Base-by-base conservation (phyloP, 2,797 vertebrate species). In the Chaenodraco wilsoni region DNA sequence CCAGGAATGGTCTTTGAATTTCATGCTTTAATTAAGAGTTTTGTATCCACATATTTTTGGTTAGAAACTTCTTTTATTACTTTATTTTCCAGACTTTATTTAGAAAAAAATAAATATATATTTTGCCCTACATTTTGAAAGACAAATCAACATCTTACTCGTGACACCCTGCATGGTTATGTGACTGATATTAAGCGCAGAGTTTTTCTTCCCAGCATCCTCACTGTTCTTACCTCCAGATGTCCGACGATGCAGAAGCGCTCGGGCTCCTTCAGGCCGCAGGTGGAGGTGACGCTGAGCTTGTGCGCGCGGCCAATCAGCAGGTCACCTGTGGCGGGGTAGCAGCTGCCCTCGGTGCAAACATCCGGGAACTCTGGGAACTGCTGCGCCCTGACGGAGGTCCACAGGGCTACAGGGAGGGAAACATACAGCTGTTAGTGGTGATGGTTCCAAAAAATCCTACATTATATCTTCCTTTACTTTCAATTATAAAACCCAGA, bases 261-360 rank as follows among this genome's bases (percentile, higher is more conserved):
- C 74, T 97, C 95, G 0, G 96, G 95, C 9, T 85, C 76, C 11
- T 91, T 45, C 23, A 96, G 85, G 63, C 97, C 98, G 57, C 98
- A 98, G 57, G 97, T 98, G 83, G 98, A 99, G 58, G 96, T 95
- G 72, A 94, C 95, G 0, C 65, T 86, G 15, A 99, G 95, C 57
- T 92, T 95, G 82, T 96, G 91, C 3, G 96, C 93, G 9, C 98
- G 92, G 78, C 98, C 98, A 78, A 98, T 98, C 73, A 99, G 93
- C 81, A 99, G 95, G 92, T 99, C 97, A 5, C 98, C 98, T 0
- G 97, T 99, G 89, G 96, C 96, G 0, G 98, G 98, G 77, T 99
- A 99, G 86, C 98, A 99, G 91, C 98, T 99, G 21, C 98, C 97
- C 83, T 98, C 95, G 0, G 96, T 96, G 84, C 98, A 99, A 40